Conservation (phyloP, 2,888 invertebrate species). For the Luffia ferchaultella region DNA sequence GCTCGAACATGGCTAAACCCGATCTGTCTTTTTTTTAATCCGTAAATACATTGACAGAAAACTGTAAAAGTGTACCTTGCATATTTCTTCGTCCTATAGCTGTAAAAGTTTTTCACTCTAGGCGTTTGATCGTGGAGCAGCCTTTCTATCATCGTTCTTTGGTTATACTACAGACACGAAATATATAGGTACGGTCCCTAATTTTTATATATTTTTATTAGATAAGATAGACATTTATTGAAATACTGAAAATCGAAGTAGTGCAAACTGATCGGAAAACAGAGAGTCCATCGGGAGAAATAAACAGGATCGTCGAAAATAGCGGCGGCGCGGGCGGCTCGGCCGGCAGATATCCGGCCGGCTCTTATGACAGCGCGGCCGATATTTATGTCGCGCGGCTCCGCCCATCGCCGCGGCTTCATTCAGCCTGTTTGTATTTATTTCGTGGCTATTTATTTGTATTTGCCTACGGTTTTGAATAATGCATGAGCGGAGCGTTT, state of each 20-base stretch:
- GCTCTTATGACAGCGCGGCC: constrained; percentile 53
- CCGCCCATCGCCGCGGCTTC: constrained; percentile 60
- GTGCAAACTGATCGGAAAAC: not conserved
- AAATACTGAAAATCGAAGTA: not conserved
- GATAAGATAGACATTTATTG: too few species aligned
- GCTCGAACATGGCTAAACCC: too few species aligned
- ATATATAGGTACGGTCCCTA: too few species aligned
- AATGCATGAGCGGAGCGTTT: constrained; percentile 61
- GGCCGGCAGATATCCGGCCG: constrained; percentile 43
- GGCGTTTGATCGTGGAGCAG: too few species aligned
- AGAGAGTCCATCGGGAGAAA: constrained; percentile 2
- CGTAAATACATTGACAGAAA: too few species aligned
- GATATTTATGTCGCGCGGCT: constrained; percentile 62
- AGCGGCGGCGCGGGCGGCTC: constrained; percentile 40
- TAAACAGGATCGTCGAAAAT: constrained; percentile 7
- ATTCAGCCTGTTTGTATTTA: constrained; percentile 66
- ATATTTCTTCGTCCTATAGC: too few species aligned
- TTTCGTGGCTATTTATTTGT: constrained; percentile 65
- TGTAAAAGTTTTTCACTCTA: too few species aligned
- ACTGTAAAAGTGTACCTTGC: too few species aligned
- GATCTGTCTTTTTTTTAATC: too few species aligned
- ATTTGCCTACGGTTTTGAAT: constrained; percentile 62
- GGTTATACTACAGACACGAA: too few species aligned
- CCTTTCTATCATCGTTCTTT: too few species aligned
- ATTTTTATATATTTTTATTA: too few species aligned